Percentiles rank a stretch among this genome's conserved stretches.
Conservation (phyloP, 37 sponge, comb jelly and placozoan genomes). For the Crambe crambe region DNA sequence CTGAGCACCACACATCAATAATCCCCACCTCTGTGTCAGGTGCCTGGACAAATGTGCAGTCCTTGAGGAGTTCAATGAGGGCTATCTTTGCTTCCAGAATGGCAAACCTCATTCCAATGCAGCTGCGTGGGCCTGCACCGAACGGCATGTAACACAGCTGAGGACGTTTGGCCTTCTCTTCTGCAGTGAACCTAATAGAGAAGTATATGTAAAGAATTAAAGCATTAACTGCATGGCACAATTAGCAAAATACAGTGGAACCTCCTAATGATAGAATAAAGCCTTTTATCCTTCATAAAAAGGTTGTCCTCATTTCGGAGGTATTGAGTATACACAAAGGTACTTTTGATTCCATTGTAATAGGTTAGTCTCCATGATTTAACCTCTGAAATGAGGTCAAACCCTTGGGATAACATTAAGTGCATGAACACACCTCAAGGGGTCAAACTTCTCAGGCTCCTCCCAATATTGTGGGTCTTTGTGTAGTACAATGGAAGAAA, state of each 20-base stretch:
- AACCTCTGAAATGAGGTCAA: neutral
- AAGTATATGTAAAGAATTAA: too few species aligned
- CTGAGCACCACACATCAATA: too few species aligned
- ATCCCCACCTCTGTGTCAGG: conserved; percentile 46
- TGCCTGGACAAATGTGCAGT: conserved; percentile 45
- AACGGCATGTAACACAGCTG: conserved; percentile 71
- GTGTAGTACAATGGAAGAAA: conserved; percentile 59
- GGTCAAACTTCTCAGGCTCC: conserved; percentile 77
- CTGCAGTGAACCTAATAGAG: conserved; percentile 70
- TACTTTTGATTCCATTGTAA: too few species aligned
- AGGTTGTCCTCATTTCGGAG: too few species aligned
- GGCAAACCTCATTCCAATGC: too few species aligned
- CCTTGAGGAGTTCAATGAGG: conserved; percentile 49
- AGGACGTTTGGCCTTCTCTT: conserved; percentile 51
- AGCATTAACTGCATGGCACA: too few species aligned
- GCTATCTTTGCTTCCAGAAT: conserved; percentile 75
- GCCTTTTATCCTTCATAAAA: too few species aligned
- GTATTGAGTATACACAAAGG: too few species aligned
- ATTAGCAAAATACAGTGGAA: too few species aligned
- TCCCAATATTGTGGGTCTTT: conserved; percentile 70
- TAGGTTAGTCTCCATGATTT: too few species aligned
- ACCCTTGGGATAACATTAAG: neutral
- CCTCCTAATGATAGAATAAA: too few species aligned
- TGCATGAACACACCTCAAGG: conserved; percentile 49
- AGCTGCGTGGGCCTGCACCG: conserved; percentile 73